Percentiles rank a stretch among this genome's conserved stretches.
Conservation (phyloP, 1,140 invertebrate species). For the Aphaenogaster ashmeadi region DNA sequence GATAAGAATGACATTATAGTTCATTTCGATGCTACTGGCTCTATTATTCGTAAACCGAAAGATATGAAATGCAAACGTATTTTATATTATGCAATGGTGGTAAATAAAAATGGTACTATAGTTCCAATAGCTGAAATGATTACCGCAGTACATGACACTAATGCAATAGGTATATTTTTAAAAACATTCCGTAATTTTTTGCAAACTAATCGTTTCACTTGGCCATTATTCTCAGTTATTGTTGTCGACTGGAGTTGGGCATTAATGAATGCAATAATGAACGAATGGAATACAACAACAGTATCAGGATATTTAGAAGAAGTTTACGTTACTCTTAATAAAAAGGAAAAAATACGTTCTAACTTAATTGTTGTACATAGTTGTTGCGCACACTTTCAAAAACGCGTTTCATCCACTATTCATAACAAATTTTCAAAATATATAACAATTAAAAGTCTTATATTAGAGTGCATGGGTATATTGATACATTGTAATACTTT, state of each 20-base stretch:
- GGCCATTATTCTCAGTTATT: conserved; percentile 22
- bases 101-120: conserved; percentile 14
- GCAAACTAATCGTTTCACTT: conserved; percentile 1
- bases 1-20: conserved; percentile 15
- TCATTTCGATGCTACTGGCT: conserved; percentile 32
- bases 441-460: conserved; percentile 11
- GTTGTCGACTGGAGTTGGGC: conserved; percentile 28
- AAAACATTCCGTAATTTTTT: conserved; percentile 7
- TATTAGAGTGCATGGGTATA: conserved; percentile 27
- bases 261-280: conserved; percentile 38
- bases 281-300: not conserved
- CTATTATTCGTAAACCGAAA: conserved; percentile 20
- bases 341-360: conserved; percentile 11
- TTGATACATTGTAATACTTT: conserved; percentile 12
- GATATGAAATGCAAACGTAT: conserved; percentile 24
- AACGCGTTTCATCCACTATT: not conserved
- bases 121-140: conserved; percentile 29
- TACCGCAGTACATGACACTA: conserved; percentile 1
- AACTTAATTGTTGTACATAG: conserved; percentile 25
- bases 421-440: conserved; percentile 6
- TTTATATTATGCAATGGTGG: conserved; percentile 18
- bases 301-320: conserved; percentile 27
- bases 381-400: conserved; percentile 36
- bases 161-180: conserved; percentile 8
- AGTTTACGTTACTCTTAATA: conserved; percentile 22